Percentiles rank a stretch among this genome's conserved stretches.
Evolutionary conservation across 1,140 invertebrate genomes (phyloP).

Genomic region (Paraescarpia echinospica): DNA sequence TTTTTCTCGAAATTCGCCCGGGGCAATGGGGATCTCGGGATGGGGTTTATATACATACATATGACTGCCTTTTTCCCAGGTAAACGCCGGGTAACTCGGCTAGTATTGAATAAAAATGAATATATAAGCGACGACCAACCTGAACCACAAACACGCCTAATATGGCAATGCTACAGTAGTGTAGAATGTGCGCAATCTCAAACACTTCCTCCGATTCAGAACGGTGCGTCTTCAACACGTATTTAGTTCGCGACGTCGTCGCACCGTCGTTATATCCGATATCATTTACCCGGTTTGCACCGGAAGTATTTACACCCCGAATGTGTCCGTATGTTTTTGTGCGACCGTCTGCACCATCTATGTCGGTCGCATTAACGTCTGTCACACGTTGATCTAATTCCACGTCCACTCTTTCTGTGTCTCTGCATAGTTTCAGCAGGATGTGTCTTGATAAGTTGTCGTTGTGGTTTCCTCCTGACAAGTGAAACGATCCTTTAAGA

Average conservation of each 20-base stretch:
- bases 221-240: background rate
- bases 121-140: background rate
- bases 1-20: too few species aligned
- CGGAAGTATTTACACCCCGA: background rate
- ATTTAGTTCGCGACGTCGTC: background rate
- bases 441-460: background rate
- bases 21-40: too few species aligned
- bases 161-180: slow-evolving; percentile 28
- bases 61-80: too few species aligned
- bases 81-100: too few species aligned
- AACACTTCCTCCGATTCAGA: slow-evolving; percentile 21
- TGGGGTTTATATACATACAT: too few species aligned
- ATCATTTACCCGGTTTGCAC: background rate
- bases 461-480: background rate
- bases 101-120: too few species aligned
- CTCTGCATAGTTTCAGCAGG: background rate
- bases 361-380: background rate
- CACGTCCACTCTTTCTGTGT: background rate
- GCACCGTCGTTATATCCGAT: background rate
- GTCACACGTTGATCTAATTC: background rate
- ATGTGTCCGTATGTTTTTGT: background rate
- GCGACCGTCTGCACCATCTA: background rate
- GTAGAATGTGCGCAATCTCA: slow-evolving; percentile 29
- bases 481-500: background rate
- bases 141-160: slow-evolving; percentile 28